Evolutionary conservation across 2,113 vertebrate species (phyloP).

Genomic region (Bostrychus sinensis): DNA sequence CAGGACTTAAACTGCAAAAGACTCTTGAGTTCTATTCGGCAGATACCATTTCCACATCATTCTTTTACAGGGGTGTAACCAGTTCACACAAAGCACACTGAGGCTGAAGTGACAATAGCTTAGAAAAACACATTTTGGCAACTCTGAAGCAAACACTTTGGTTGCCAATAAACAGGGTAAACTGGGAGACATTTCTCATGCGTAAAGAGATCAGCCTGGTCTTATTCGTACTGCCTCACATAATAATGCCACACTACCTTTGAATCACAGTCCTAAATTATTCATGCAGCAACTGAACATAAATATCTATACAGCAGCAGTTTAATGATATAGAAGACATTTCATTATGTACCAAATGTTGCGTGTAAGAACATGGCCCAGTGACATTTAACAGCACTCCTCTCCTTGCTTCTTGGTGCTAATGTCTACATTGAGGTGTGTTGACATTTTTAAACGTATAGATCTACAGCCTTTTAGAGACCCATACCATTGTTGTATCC

Average conservation of each 20-base stretch:
- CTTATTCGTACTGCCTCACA: neutral
- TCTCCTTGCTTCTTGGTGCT: too few relatives aligned
- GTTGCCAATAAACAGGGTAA: neutral
- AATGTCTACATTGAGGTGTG: neutral
- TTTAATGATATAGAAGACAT: neutral
- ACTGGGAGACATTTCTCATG: neutral
- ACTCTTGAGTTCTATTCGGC: too few relatives aligned
- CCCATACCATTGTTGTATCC: neutral
- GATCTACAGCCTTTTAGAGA: conserved; percentile 3
- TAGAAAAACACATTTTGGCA: too few relatives aligned
- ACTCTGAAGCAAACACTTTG: too few relatives aligned
- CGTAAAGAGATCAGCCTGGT: neutral
- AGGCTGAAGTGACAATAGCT: too few relatives aligned
- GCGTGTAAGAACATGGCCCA: neutral
- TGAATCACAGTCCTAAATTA: neutral
- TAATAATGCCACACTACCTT: neutral
- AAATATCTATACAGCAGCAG: neutral
- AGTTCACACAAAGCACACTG: too few relatives aligned
- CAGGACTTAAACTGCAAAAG: too few relatives aligned
- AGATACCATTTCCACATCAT: too few relatives aligned
- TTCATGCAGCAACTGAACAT: neutral
- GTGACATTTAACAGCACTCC: neutral
- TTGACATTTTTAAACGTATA: conserved; percentile 25
- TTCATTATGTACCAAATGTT: conserved; percentile 2
- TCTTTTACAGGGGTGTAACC: too few relatives aligned